These are phyloP conservation scores for Oscheius sp. DNA, from an alignment of 2,888 invertebrate species.

Conservation along the genomic window DNA sequence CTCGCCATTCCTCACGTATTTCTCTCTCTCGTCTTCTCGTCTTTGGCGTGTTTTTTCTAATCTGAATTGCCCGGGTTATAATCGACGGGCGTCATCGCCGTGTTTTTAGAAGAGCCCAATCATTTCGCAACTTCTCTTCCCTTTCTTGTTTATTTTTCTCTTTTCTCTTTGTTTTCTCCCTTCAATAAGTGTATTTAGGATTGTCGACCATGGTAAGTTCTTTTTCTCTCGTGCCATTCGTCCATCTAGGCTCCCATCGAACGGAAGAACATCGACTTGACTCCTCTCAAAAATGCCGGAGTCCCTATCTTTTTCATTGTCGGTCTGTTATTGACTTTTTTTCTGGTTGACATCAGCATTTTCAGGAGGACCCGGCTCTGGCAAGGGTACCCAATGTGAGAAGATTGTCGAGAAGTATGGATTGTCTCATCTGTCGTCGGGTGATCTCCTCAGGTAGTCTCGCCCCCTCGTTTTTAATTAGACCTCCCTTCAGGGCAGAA, in stretches of 20 bases:
- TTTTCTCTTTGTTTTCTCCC: neutral
- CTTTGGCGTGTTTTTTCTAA: too few relatives aligned
- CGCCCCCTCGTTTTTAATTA: neutral
- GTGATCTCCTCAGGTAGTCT: constrained; percentile 81
- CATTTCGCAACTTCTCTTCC: neutral
- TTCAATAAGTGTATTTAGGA: neutral
- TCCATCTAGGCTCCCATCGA: constrained; percentile 45
- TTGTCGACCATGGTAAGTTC: constrained; percentile 14
- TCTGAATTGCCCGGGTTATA: too few relatives aligned
- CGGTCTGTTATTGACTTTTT: constrained; percentile 48
- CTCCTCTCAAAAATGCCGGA: constrained; percentile 67
- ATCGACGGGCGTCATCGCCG: too few relatives aligned
- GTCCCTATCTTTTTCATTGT: constrained; percentile 73
- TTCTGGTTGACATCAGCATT: neutral
- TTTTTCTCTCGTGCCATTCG: neutral
- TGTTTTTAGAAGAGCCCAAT: neutral
- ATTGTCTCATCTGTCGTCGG: constrained; percentile 85
- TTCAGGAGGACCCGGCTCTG: constrained; percentile 86
- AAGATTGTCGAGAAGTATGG: constrained; percentile 79
- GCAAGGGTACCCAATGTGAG: constrained; percentile 86
- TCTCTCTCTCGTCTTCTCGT: too few relatives aligned
- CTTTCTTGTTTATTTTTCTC: neutral
- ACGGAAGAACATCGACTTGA: constrained; percentile 67
- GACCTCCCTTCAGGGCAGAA: constrained; percentile 37
- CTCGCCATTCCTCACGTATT: constrained; percentile 1